These are phyloP conservation scores for Halisarca cf. caerulea DNA, from an alignment of 37 sponge, comb jelly and placozoan species.

Conservation along the genomic window DNA sequence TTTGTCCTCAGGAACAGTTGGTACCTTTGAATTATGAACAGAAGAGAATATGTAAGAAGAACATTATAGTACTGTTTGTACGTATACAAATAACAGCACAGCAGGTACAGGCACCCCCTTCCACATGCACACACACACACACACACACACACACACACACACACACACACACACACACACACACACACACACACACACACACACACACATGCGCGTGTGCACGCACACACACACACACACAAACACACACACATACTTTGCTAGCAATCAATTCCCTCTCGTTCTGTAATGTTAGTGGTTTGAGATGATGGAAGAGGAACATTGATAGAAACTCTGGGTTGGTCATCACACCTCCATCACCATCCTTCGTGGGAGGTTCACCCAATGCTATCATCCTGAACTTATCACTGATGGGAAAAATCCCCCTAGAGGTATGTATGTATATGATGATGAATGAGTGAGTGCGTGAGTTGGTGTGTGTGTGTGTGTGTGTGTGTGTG, in stretches of 20 bases:
- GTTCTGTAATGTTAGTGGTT: conserved; percentile 31
- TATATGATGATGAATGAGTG: too few species aligned
- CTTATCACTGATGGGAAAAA: conserved; percentile 55
- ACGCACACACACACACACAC: background rate
- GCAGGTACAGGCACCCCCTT: too few species aligned
- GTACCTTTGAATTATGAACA: conserved; percentile 12
- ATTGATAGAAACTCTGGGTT: conserved; percentile 69
- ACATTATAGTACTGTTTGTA: too few species aligned
- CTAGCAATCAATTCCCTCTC: conserved; percentile 44
- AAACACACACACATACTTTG: conserved; percentile 34
- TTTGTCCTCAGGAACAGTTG: background rate
- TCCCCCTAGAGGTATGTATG: conserved; percentile 6
- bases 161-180: too few species aligned
- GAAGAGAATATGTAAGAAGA: too few species aligned
- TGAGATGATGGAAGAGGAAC: conserved; percentile 63
- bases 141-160: too few species aligned
- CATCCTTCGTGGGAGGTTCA: conserved; percentile 24
- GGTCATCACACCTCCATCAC: background rate
- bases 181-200: background rate
- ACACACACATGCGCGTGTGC: background rate
- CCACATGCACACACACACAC: too few species aligned
- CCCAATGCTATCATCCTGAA: conserved; percentile 61
- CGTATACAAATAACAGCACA: too few species aligned
- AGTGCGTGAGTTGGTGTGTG: too few species aligned
- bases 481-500: too few species aligned